Conservation (phyloP, 1,140 invertebrate genomes). For the Pantala flavescens region DNA sequence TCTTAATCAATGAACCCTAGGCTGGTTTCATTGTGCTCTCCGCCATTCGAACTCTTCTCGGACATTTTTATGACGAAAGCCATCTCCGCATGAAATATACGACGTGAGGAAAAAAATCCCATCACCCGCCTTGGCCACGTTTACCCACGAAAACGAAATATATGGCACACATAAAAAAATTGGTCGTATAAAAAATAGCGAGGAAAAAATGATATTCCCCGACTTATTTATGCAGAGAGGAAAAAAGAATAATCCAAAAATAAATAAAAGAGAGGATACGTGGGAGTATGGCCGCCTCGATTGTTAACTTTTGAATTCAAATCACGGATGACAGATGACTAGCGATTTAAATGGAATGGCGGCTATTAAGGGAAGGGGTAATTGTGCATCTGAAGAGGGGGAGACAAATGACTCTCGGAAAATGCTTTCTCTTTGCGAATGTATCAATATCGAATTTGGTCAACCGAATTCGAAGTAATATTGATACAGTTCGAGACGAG, state of each 20-base stretch:
- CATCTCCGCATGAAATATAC: too few relatives aligned
- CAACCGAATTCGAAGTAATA: too few relatives aligned
- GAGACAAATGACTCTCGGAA: too few relatives aligned
- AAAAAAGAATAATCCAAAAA: background rate
- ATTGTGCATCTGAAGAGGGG: background rate
- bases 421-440: too few relatives aligned
- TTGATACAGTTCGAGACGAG: too few relatives aligned
- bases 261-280: background rate
- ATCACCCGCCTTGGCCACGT: background rate
- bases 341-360: background rate
- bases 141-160: background rate
- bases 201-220: background rate
- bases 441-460: too few relatives aligned
- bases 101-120: background rate
- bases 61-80: too few relatives aligned
- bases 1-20: too few relatives aligned
- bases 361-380: background rate
- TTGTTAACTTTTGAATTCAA: constrained; percentile 8
- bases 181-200: background rate
- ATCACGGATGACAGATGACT: constrained; percentile 3
- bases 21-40: too few relatives aligned
- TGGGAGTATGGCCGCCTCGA: background rate
- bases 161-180: background rate
- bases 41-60: too few relatives aligned
- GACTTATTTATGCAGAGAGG: background rate